These are phyloP conservation scores for Sebastes elongatus DNA, from an alignment of 2,797 vertebrate species.

Conservation along the genomic window DNA sequence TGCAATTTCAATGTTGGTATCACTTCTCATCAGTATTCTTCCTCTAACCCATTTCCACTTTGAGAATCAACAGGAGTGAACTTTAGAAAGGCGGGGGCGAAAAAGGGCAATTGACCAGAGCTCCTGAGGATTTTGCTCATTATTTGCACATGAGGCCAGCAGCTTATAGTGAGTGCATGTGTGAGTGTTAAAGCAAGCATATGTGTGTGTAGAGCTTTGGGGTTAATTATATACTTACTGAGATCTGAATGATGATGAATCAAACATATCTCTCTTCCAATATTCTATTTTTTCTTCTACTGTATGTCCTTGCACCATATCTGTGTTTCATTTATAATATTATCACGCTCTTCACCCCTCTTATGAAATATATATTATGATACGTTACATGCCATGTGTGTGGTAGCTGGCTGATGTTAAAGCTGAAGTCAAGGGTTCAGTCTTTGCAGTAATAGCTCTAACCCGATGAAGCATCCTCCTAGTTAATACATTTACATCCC, in stretches of 20 bases:
- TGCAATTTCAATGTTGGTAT: conserved; percentile 28
- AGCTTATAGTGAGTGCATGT: not conserved
- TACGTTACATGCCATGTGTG: not conserved
- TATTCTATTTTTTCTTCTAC: not conserved
- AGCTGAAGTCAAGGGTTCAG: not conserved
- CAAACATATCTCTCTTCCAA: not conserved
- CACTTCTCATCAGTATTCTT: conserved; percentile 12
- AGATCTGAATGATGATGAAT: conserved; percentile 22
- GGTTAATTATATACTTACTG: not conserved
- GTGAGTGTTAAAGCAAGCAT: not conserved
- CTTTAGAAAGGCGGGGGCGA: not conserved
- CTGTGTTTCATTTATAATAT: not conserved
- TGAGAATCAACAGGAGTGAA: conserved; percentile 15
- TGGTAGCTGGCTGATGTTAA: not conserved
- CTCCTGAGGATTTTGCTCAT: not conserved
- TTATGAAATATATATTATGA: not conserved
- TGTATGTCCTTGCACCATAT: not conserved
- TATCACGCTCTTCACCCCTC: not conserved
- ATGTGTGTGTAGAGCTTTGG: not conserved
- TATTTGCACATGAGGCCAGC: not conserved
- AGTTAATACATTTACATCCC: not conserved
- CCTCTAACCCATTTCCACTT: not conserved
- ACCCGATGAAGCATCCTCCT: not conserved
- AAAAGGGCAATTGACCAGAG: not conserved
- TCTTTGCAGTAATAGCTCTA: not conserved